Base-by-base conservation (phyloP, 1,140 invertebrate genomes). In the Monochamus saltuarius region DNA sequence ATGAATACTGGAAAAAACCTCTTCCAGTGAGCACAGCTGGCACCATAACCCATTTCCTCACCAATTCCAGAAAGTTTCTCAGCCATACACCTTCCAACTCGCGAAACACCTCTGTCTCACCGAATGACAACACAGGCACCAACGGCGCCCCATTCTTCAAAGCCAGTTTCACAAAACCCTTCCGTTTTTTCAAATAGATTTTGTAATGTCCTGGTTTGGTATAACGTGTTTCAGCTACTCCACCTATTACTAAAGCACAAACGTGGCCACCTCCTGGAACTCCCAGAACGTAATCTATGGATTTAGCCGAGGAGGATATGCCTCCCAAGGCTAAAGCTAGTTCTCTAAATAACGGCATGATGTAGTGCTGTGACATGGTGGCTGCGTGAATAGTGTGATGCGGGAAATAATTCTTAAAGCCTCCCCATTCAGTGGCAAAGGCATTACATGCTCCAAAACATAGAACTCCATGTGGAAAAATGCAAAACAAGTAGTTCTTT, bases 71-170 rank as follows among this genome's bases (percentile, higher is more conserved):
- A 10, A 91, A 62, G 8, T 75, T 80, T 10, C 88, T 78, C 0
- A 96, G 64, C 1, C 75, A 63, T 2, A 90, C 89, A 14, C 90
- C 88, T 45, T 87, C 80, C 0, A 89, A 69, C 68, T 95, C 93
- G 61, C 88, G 82, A 75, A 88, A 97, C 0, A 96, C 73, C 67
- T 97, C 92, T 11, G 90, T 92, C 77, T 98, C 95, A 0, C 94
- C 94, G 77, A 98, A 98, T 0, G 90, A 89, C 71, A 95, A 87
- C 1, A 93, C 88, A 14, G 94, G 96, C 2, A 96, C 94, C 56
- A 97, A 75, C 0, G 88, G 79, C 6, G 88, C 83, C 14, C 93
- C 93, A 61, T 89, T 84, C 71, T 85, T 82, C 51, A 95, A 78
- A 3, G 93, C 92, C 35, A 93, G 71, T 64, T 83, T 87, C 3